Evolutionary conservation across 2,888 invertebrate species (phyloP), one percentile per base, ranked within the genome.

Genomic region (Phaonia tiefii): DNA sequence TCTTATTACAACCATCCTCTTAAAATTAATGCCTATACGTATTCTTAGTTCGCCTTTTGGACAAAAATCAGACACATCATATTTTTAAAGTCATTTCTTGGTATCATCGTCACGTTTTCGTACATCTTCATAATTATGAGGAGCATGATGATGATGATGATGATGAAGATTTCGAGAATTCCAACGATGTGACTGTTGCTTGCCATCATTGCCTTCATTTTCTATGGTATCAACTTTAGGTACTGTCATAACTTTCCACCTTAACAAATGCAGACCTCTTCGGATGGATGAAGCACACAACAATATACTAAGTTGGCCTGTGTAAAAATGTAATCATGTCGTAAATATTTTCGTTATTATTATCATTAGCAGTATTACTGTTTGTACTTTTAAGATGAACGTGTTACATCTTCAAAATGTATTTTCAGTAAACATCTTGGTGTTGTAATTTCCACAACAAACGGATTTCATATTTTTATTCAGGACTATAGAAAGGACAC

Each of bases 41-140:
- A 60, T 37, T 11, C 42, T 42, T 11, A 13, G 39, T 37, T 63
- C 42, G 42, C 39, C 63, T 63, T 42, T 63, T 42, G 25, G 22
- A 20, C 22, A 54, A 15, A 15, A 63, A 15, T 58, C 20, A 58
- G 58, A 20, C 49, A 71, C 11, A 37, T 63, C 20, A 42, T 17
- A 63, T 42, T 42, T 63, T 31, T 31, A 3, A 3, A 13, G 20
- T 63, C 42, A 13, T 31, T 37, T 56, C n/a, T 58, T n/a, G n/a
- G 39, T 39, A 63, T 63, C 54, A 54, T 46, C 46, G 63, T 79
- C 79, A 79, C 79, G 75, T 79, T 79, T 75, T 11, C 10, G 42
- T 75, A 60, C 51, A 66, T 72, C 46, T 66, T 17, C 69, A 54
- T 69, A 39, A 44, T 49, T 22, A 58, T 17, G 26, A 39, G 37